A percentile compares a stretch with the other conserved stretches of the same genome.
phyloP scores from a whole-genome alignment of 2,113 vertebrate genomes.

The Saguinus imperator region DNA sequence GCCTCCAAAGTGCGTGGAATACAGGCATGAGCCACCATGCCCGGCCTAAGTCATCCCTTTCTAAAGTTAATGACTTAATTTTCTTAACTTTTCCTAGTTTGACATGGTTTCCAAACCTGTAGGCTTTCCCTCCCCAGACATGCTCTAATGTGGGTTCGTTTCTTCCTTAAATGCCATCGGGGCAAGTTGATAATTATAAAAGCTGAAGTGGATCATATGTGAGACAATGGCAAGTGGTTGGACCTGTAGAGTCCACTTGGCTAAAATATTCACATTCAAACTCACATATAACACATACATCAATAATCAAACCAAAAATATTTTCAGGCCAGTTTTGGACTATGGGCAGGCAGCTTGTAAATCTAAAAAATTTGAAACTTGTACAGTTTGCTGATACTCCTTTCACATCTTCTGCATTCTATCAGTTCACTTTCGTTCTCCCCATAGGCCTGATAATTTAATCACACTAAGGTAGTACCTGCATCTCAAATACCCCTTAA shows the following conservation, averaged over 20 bases:
- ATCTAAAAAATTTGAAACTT: background rate
- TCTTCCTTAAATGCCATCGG: background rate
- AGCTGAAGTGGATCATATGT: background rate
- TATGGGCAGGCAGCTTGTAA: background rate
- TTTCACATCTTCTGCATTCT: background rate
- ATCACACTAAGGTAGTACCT: background rate
- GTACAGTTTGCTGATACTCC: background rate
- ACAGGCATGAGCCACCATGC: no score
- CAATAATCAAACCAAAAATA: background rate
- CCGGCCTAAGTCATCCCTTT: background rate
- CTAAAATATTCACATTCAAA: background rate
- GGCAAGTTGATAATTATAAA: background rate
- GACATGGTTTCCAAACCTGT: slow-evolving; percentile 17
- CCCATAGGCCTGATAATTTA: background rate
- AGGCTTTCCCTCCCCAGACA: background rate
- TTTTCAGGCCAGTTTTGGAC: background rate
- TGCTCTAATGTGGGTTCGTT: background rate
- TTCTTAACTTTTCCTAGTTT: background rate
- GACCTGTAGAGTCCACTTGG: background rate
- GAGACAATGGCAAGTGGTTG: background rate
- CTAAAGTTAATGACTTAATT: background rate
- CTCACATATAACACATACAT: background rate
- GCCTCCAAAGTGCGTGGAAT: no score
- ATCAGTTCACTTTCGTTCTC: background rate
- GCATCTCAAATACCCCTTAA: background rate